Evolutionary conservation across 2,888 invertebrate species (phyloP).

Genomic region (Opisthograptis luteolata): DNA sequence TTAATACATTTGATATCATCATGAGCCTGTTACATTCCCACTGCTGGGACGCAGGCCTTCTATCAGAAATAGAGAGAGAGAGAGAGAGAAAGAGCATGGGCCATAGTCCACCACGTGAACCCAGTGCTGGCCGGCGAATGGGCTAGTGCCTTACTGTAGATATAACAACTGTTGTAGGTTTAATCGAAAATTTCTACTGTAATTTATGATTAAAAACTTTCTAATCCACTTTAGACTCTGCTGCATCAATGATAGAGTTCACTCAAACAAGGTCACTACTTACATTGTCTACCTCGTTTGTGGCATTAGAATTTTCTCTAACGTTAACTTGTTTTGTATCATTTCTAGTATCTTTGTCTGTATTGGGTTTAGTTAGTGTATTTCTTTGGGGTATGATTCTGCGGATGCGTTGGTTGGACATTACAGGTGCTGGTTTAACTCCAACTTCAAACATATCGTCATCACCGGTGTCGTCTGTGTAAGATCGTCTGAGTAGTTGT

Average conservation of each 20-base stretch:
- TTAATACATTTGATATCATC: no score
- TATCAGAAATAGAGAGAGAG: no score
- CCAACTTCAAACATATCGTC: constrained; percentile 64
- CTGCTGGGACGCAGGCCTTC: no score
- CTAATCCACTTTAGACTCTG: constrained; percentile 4
- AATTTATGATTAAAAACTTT: background rate
- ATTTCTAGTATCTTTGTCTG: constrained; percentile 42
- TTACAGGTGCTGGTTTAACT: constrained; percentile 46
- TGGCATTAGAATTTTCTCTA: constrained; percentile 31
- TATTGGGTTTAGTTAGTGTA: constrained; percentile 41
- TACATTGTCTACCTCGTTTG: constrained; percentile 47
- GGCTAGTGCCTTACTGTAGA: constrained; percentile 4
- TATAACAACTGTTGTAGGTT: constrained; percentile 4
- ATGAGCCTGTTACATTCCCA: no score
- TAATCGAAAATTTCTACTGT: constrained; percentile 18
- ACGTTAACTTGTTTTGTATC: constrained; percentile 37
- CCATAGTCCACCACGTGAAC: no score
- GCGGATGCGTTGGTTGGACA: constrained; percentile 43
- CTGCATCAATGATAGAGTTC: background rate
- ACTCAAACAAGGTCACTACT: constrained; percentile 41
- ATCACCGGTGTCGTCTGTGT: constrained; percentile 57
- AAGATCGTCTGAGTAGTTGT: constrained; percentile 55
- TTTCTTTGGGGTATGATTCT: constrained; percentile 51
- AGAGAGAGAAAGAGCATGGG: no score
- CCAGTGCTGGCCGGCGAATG: no score